Conservation (phyloP, 2,797 vertebrate species). For the Chrysocyon brachyurus region DNA sequence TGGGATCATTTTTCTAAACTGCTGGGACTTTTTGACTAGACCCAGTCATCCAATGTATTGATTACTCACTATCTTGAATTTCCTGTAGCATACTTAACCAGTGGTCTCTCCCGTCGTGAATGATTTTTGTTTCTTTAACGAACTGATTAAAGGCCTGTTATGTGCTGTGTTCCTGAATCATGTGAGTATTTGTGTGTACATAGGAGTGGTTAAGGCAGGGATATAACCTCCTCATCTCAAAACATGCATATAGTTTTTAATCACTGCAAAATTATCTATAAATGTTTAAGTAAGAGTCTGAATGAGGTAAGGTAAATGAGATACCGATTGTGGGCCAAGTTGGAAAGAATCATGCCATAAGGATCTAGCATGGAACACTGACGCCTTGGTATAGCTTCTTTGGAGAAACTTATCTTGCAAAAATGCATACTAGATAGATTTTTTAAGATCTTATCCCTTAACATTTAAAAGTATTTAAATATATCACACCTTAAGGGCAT, state of each 20-base stretch:
- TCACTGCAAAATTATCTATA: neutral
- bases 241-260: neutral
- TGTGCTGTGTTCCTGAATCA: neutral
- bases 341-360: neutral
- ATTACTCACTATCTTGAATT: neutral
- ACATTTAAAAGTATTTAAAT: constrained; percentile 50
- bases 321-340: neutral
- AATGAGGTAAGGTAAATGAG: neutral
- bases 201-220: neutral
- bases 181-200: neutral
- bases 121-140: neutral
- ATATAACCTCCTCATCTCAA: neutral
- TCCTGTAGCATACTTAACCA: neutral
- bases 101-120: neutral
- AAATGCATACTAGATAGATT: neutral
- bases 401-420: neutral
- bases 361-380: neutral
- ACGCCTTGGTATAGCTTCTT: neutral
- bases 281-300: neutral
- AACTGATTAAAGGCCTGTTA: neutral
- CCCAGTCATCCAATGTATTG: neutral
- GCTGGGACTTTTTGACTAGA: neutral
- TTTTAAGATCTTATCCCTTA: neutral
- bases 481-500: neutral
- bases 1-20: neutral